These are phyloP conservation scores for Haliclona indistincta DNA, from an alignment of 37 sponge, comb jelly and placozoan species.

Conservation along the genomic window DNA sequence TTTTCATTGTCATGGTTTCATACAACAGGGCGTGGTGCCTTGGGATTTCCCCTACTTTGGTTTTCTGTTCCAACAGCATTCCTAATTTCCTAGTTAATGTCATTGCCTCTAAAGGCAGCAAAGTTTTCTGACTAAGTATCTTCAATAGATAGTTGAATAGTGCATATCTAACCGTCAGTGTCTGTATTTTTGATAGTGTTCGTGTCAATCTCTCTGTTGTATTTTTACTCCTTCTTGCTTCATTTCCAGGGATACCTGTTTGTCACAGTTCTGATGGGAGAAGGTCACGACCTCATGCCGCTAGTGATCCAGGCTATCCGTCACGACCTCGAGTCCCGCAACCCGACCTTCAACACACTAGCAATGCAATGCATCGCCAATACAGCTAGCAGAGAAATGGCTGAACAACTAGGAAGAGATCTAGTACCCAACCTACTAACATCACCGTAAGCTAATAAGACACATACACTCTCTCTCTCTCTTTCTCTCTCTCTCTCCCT, in stretches of 20 bases:
- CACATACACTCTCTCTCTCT: neutral
- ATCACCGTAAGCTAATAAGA: slow-evolving; percentile 56
- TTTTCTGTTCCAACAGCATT: too few species aligned
- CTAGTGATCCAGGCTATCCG: slow-evolving; percentile 89
- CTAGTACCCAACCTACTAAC: slow-evolving; percentile 71
- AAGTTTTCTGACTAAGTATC: too few species aligned
- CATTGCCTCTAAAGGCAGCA: too few species aligned
- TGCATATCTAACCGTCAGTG: too few species aligned
- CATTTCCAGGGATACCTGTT: slow-evolving; percentile 99
- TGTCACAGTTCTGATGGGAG: slow-evolving; percentile 85
- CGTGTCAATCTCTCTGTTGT: too few species aligned
- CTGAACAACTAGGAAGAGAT: slow-evolving; percentile 79
- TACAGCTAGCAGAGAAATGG: slow-evolving; percentile 91
- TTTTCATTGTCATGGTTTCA: too few species aligned
- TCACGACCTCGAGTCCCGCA: slow-evolving; percentile 80
- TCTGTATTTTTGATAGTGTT: too few species aligned
- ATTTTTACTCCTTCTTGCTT: too few species aligned
- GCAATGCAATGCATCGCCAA: slow-evolving; percentile 95
- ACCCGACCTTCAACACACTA: slow-evolving; percentile 80
- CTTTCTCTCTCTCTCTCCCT: neutral
- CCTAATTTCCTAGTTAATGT: too few species aligned
- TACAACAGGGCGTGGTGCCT: too few species aligned
- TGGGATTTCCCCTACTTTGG: too few species aligned
- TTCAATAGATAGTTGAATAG: too few species aligned
- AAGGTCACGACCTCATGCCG: slow-evolving; percentile 79